Base-by-base conservation (phyloP, 2,797 vertebrate genomes). In the Netta rufina region DNA sequence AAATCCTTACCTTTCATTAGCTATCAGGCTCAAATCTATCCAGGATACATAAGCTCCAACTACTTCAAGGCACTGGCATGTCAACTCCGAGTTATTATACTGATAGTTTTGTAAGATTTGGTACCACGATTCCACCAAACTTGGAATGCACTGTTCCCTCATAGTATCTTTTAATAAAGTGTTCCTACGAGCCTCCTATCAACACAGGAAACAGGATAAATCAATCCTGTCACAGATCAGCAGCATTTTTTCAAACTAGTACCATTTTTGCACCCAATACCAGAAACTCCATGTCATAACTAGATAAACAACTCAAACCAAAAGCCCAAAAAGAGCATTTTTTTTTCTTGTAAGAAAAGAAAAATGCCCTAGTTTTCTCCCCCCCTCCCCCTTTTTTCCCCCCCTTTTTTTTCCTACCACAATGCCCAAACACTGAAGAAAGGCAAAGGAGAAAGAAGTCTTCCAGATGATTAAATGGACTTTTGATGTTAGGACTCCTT, bases 41-140 rank as follows among this genome's bases (percentile, higher is more conserved):
- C 99, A 99, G 89, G 99, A 99, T 84, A 99, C 99, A 41, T 98
- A 99, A 58, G 99, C 98, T 33, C 99, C 99, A 82, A 99, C 98
- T 95, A 99, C 99, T 98, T 99, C 99, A 98, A 99, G 98, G 97
- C 99, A 99, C 98, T 99, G 99, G 82, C 99, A 99, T 17, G 99
- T 99, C 97, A 99, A 98, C 98, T 99, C 99, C 5, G 99, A 99
- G 97, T 99, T 99, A 76, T 97, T 98, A 76, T 97, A 99, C 96
- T 99, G 99, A 96, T 99, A 99, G 8, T 98, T 98, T 88, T 99
- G 98, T 93, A 99, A 98, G 97, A 99, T 99, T 98, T 99, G 99
- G 98, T 99, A 99, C 99, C 99, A 99, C 7, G 99, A 99, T 97
- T 99, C 99, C 95, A 99, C 99, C 97, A 99, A 98, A 95, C 98